Base-by-base conservation (phyloP, 1,140 invertebrate genomes). In the Venturia canescens region DNA sequence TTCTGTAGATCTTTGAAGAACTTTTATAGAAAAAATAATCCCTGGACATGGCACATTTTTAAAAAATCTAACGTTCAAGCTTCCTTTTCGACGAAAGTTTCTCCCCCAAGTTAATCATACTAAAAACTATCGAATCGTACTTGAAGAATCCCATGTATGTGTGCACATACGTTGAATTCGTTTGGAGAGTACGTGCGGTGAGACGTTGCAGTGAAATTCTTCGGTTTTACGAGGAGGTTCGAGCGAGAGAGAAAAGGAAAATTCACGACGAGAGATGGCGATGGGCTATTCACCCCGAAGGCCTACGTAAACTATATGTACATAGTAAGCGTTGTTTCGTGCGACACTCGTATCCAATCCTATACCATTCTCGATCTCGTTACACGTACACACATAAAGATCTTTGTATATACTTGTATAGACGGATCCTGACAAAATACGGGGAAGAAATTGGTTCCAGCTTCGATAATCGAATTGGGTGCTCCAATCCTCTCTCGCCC, bases 241-340 rank as follows among this genome's bases (percentile, higher is more conserved):
- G 50, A 34, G 72, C 18, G 9, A 66, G 57, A 60, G 60, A 69
- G 57, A 77, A 38, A 60, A 29, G 13, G 57, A 66, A 77, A 77
- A 69, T 69, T 29, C 29, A 29, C 75, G 75, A 76, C 53, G 27
- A 29, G 66, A 66, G 71, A 75, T 75, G 44, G 74, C 74, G 63
- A 76, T 76, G 50, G 74, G 74, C 26, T 76, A 76, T 76, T 76
- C 74, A 76, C 74, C 74, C 74, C 53, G 53, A 76, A 60, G 50
- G 50, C 74, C 60, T 66, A 66, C 1, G 21, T 66, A 66, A 66
- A 66, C 66, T 69, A 69, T 69, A 69, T 69, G 21, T 69, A 44
- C 38, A 44, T 44, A 44, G 5, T 44, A 44, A 44, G 38, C 13
- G 38, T 11, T 4, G 38, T 50, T 16, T 34, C 60, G n/a, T 26